Evolutionary conservation across 2,113 vertebrate genomes (phyloP).

Genomic region (Platanista minor): DNA sequence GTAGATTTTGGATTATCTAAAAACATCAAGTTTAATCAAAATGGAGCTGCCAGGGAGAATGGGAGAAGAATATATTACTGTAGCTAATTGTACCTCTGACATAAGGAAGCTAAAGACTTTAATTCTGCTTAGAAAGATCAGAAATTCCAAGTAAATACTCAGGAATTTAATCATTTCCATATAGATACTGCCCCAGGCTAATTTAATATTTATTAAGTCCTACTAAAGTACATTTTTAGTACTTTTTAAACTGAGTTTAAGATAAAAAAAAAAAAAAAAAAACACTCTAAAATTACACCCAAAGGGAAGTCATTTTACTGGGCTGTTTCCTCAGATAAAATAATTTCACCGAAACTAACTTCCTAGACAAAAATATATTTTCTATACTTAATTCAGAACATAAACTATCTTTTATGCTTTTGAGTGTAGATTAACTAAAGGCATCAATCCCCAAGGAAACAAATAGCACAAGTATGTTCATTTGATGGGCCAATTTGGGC

Average conservation of each 20-base stretch:
- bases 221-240: background rate
- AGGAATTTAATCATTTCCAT: conserved; percentile 1
- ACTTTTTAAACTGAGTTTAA: background rate
- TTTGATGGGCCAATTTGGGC: background rate
- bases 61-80: background rate
- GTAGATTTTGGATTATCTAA: background rate
- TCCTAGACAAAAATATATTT: background rate
- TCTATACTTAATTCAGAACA: background rate
- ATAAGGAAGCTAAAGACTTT: background rate
- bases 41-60: background rate
- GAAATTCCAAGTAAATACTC: background rate
- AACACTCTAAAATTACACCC: conserved; percentile 24
- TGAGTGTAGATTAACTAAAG: background rate
- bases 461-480: background rate
- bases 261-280: background rate
- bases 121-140: background rate
- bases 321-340: conserved; percentile 20
- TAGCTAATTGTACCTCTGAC: background rate
- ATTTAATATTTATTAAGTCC: background rate
- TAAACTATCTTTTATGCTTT: background rate
- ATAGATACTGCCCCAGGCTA: background rate
- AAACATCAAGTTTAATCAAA: background rate
- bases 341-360: conserved; percentile 18
- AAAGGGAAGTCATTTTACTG: conserved; percentile 10
- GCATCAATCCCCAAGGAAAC: background rate